These are phyloP conservation scores for Mus pahari DNA, from an alignment of 2,113 vertebrate species.

Conservation along the genomic window DNA sequence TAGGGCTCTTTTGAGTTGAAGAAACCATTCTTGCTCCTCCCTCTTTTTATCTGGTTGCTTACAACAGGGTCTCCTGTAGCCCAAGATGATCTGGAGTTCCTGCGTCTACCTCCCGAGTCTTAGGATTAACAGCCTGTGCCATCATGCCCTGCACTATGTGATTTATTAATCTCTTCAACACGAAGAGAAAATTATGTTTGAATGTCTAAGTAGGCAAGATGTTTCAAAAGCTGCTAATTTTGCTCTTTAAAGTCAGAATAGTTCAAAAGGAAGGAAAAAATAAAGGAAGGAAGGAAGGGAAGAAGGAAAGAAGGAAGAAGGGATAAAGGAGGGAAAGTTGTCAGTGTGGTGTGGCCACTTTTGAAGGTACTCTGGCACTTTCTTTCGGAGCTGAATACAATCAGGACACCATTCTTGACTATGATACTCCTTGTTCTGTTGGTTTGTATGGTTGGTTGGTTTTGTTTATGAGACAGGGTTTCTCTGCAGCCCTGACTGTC, in stretches of 20 bases:
- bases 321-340: background rate
- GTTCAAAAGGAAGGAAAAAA: background rate
- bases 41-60: background rate
- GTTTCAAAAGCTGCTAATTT: slow-evolving; percentile 39
- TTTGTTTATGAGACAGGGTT: no score
- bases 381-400: background rate
- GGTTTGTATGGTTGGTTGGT: no score
- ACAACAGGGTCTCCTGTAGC: background rate
- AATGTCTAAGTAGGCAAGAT: background rate
- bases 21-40: background rate
- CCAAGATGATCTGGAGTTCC: background rate
- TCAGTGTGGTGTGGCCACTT: background rate
- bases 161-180: slow-evolving; percentile 2
- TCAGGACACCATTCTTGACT: background rate
- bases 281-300: background rate
- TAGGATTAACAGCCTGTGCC: background rate
- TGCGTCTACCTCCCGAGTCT: background rate
- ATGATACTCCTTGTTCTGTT: background rate
- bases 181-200: slow-evolving; percentile 32
- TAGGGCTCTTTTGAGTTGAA: background rate
- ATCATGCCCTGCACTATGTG: no score
- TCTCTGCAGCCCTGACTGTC: no score
- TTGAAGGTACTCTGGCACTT: background rate
- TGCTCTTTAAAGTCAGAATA: background rate
- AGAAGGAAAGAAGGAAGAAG: background rate